Evolutionary conservation across 2,797 vertebrate species (phyloP), one percentile per base, ranked within the genome.

Genomic region (Darevskia nairensis): DNA sequence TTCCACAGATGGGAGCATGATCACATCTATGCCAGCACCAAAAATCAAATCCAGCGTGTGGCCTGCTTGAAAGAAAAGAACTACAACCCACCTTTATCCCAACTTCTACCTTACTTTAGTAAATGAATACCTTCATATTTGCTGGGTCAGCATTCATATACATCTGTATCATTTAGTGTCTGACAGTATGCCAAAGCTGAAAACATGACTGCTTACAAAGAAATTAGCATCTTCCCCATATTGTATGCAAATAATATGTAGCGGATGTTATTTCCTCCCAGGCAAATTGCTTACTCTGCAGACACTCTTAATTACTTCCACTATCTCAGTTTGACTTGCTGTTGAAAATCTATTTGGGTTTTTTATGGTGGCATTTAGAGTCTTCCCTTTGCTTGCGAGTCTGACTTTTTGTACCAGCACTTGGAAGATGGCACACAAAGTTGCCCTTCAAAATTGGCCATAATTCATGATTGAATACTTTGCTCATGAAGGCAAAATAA

Each of bases 211-310:
- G 86, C 87, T 95, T 89, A 90, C 85, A 89, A 79, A 89, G 74
- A 91, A 92, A 92, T 92, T 92, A 93, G 82, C 90, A 90, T 94
- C 69, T 89, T 92, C 87, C 90, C 76, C 89, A 93, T 80, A 91
- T 69, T 92, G 55, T 92, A 94, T 94, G 94, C 89, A 95, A 94
- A 91, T 95, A 75, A 86, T 89, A 85, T 90, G 59, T 61, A 90
- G 92, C 88, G 91, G 91, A 66, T 88, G 19, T 92, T 91, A 84
- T 94, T 94, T 91, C 21, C 90, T 96, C 80, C 32, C 88, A 92
- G 76, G 80, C 79, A 89, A 85, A 84, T 90, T 84, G 82, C 72
- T 94, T 82, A 85, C 85, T 94, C 39, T 92, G 90, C 90, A 84
- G 86, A 87, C 77, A 92, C 41, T 91, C 82, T 86, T 94, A 94